Evolutionary conservation across 2,888 invertebrate genomes (phyloP), one percentile per base, ranked within the genome.

Genomic region (Agrilus biguttatus): DNA sequence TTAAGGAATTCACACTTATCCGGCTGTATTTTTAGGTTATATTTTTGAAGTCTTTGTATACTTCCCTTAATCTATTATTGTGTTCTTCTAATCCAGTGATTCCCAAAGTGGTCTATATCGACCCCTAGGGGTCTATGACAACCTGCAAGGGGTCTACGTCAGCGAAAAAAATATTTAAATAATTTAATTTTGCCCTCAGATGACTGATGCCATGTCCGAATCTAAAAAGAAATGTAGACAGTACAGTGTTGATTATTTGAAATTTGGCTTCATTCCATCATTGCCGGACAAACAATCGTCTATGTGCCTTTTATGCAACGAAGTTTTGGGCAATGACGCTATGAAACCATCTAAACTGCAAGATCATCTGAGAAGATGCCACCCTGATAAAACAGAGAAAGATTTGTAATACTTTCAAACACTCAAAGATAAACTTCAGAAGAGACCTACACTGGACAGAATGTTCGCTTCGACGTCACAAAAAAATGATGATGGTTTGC

Each of bases 341-440:
- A 53, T 52, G 51, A 55, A 57, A 49, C 51, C 53, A 50, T 56
- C 50, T 6, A 57, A 53, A 44, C 47, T 55, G 33, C 44, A 54
- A 37, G 49, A 53, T 48, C 54, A 56, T 53, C 51, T 58, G 43
- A 52, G 39, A 47, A 59, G 47, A 48, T 53, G 51, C 47, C 51
- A 52, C 37, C 44, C 50, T 47, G 53, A 52, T 47, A 53, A 54
- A 50, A 50, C 14, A 49, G 47, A 44, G 46, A 51, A 51, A 50
- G 48, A 50, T 49, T 49, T 53, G 40, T 49, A 47, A 49, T 54
- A 51, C 36, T 53, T 54, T 49, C 50, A 53, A 52, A 49, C 47
- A 48, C 35, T 51, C 19, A 53, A 53, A 44, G 46, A 54, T 41
- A 51, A 53, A 47, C 42, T 35, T 48, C 39, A 51, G 17, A 53